Evolutionary conservation across 2,797 vertebrate species (phyloP).

Genomic region (Garrulus glandarius): DNA sequence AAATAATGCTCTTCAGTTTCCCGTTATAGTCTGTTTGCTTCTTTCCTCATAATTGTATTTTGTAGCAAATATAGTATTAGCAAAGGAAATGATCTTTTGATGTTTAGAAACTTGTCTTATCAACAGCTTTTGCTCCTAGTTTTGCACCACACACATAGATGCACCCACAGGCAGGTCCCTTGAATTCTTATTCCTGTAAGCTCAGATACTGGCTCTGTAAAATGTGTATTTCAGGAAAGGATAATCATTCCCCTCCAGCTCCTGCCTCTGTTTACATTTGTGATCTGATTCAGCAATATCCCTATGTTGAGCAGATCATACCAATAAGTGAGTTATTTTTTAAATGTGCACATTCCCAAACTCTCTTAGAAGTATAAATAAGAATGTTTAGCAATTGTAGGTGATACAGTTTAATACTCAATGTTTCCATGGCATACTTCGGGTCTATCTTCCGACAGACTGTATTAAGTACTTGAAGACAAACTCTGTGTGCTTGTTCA

Average conservation of each 20-base stretch:
- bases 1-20: neutral
- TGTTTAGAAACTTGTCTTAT: neutral
- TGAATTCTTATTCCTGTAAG: neutral
- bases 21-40: neutral
- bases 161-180: neutral
- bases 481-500: neutral
- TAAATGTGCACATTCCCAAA: neutral
- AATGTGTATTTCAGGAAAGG: neutral
- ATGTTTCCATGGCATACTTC: neutral
- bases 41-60: neutral
- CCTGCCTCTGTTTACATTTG: neutral
- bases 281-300: conserved; percentile 15
- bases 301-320: neutral
- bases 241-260: neutral
- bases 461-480: neutral
- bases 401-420: neutral
- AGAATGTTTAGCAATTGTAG: neutral
- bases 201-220: neutral
- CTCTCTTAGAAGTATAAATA: neutral
- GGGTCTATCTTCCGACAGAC: neutral
- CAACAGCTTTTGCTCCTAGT: neutral
- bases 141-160: neutral
- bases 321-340: neutral
- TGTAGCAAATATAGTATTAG: neutral
- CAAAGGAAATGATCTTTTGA: neutral